Evolutionary conservation across 2,113 vertebrate genomes (phyloP).

Genomic region (Ellobius talpinus): DNA sequence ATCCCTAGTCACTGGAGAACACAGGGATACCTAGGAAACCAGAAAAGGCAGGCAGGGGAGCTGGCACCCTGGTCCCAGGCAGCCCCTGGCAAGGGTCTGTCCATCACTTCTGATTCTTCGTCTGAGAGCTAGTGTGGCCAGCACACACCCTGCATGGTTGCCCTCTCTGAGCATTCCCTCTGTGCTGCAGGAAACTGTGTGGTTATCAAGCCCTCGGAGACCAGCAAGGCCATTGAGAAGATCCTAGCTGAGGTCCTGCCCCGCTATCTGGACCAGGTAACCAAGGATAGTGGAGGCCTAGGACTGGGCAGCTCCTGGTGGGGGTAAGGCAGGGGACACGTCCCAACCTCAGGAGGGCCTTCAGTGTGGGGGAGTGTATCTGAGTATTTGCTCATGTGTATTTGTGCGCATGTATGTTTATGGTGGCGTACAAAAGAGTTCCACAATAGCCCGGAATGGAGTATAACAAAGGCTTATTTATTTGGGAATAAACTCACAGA

Average conservation of each 20-base stretch:
- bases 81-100: no score
- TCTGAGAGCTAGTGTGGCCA: background rate
- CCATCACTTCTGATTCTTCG: background rate
- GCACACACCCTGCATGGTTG: background rate
- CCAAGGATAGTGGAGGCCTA: conserved; percentile 49
- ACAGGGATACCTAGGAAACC: background rate
- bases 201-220: conserved; percentile 90
- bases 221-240: conserved; percentile 84
- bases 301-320: background rate
- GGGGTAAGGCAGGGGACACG: background rate
- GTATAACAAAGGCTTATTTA: no score
- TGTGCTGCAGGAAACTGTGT: conserved; percentile 91
- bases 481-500: no score
- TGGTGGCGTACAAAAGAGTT: no score
- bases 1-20: accelerated
- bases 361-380: background rate
- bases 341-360: background rate
- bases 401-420: background rate
- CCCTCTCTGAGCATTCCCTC: background rate
- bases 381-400: background rate
- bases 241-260: conserved; percentile 87
- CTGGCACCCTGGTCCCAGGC: background rate
- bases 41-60: no score
- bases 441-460: no score
- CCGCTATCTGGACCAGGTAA: conserved; percentile 91